These are phyloP conservation scores for Exocentrus adspersus DNA, from an alignment of 2,888 invertebrate species.

Conservation along the genomic window DNA sequence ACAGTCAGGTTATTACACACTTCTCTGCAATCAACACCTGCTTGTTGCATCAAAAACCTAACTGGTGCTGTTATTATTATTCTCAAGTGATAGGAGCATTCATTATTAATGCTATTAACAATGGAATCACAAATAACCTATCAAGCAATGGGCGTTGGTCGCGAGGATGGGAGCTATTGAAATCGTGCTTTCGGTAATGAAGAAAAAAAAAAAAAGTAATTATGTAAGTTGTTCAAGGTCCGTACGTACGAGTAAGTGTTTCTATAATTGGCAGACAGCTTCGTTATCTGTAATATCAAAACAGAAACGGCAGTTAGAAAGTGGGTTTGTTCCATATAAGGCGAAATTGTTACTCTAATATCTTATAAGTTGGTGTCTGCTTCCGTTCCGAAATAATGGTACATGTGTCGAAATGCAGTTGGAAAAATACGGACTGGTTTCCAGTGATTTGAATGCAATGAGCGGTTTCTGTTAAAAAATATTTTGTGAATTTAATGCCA, in stretches of 20 bases:
- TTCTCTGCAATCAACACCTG: background rate
- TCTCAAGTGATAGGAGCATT: no score
- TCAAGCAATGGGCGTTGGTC: conserved; percentile 12
- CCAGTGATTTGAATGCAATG: no score
- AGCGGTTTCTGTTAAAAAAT: no score
- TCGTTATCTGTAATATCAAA: background rate
- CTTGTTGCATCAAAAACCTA: background rate
- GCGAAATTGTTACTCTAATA: background rate
- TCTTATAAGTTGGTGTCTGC: background rate
- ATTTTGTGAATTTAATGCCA: no score
- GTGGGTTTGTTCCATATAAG: background rate
- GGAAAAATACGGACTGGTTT: no score
- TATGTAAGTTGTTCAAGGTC: no score
- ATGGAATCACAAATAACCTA: background rate
- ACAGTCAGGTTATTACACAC: background rate
- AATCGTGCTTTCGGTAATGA: no score
- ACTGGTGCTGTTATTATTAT: no score
- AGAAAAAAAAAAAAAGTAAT: no score
- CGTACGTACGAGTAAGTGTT: background rate
- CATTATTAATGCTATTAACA: no score
- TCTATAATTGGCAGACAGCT: background rate
- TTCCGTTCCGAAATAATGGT: background rate
- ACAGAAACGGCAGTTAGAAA: background rate
- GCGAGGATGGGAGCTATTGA: background rate
- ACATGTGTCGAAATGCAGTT: no score